Percentiles rank a stretch among this genome's conserved stretches.
Evolutionary conservation across 1,140 invertebrate species (phyloP).

Genomic region (Agrypnia vestita): DNA sequence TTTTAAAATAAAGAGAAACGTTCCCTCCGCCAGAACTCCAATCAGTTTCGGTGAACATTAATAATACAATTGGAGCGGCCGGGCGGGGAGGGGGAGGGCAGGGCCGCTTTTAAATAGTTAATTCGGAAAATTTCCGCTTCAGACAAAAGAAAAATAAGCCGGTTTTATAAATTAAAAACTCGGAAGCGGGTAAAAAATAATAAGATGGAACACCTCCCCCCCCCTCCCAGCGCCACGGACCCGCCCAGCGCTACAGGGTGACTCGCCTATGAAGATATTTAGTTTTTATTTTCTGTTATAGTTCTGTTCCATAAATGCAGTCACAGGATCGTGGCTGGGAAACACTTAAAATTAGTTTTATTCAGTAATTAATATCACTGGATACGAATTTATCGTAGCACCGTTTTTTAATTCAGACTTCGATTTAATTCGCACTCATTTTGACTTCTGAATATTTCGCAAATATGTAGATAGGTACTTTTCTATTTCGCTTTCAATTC

Average conservation of each 20-base stretch:
- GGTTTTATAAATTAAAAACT: conserved; percentile 57
- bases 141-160: conserved; percentile 59
- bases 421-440: too few relatives aligned
- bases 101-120: conserved; percentile 51
- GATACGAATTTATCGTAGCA: too few relatives aligned
- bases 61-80: conserved; percentile 41
- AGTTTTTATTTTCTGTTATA: too few relatives aligned
- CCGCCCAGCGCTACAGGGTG: background rate
- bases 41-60: conserved; percentile 48
- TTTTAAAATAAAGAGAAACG: conserved; percentile 33
- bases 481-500: too few relatives aligned
- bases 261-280: too few relatives aligned
- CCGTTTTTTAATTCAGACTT: too few relatives aligned
- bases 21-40: conserved; percentile 36
- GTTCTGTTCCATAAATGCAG: too few relatives aligned
- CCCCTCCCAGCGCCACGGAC: background rate
- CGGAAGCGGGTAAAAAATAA: conserved; percentile 54
- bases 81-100: conserved; percentile 7
- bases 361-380: too few relatives aligned
- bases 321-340: too few relatives aligned
- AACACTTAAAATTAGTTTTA: too few relatives aligned
- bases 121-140: conserved; percentile 56
- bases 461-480: too few relatives aligned
- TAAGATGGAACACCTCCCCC: conserved; percentile 20
- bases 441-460: too few relatives aligned